Evolutionary conservation across 2,797 vertebrate genomes (phyloP), one percentile per base, ranked within the genome.

Genomic region (Siniperca scherzeri): DNA sequence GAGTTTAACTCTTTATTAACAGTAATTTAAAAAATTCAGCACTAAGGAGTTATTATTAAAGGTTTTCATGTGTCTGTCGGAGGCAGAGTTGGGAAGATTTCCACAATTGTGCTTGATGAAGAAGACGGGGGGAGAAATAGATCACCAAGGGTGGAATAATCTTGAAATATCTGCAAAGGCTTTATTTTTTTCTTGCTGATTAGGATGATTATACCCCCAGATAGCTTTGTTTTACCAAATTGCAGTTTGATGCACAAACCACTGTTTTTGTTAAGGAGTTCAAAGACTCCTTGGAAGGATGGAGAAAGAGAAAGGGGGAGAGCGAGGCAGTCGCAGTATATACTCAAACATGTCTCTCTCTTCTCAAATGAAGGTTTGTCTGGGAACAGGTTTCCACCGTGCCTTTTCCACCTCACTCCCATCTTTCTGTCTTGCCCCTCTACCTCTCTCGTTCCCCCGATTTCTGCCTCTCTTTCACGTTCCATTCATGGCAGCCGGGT

Each of bases 1-100:
- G 97, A 91, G 96, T 97, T 98, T 97, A 97, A 97, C 97, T 97
- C 97, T 97, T 96, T 98, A 98, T 98, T 99, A 99, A 98, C 95
- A 95, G 93, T 92, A 93, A 95, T 96, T 95, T 93, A 88, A 91
- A 69, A 92, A 93, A 87, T 66, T 93, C 64, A 75, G 89, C 88
- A 67, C 90, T 44, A 60, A 95, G 89, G 91, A 92, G 86, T 94
- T 91, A 85, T 95, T 95, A 95, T 95, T 96, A 95, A 94, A 95
- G 94, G 92, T 94, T 95, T 93, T 92, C 85, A 56, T 77, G 83
- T 88, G 90, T 92, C 93, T 93, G 91, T 88, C 74, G 57, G 89
- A 88, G 89, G 77, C 87, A 83, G 92, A 92, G 90, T 92, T 87
- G 82, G 92, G 64, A 89, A 94, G 89, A 93, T 94, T 95, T 95